Conservation (phyloP, 1,140 invertebrate species). For the Oedothorax gibbosus region DNA sequence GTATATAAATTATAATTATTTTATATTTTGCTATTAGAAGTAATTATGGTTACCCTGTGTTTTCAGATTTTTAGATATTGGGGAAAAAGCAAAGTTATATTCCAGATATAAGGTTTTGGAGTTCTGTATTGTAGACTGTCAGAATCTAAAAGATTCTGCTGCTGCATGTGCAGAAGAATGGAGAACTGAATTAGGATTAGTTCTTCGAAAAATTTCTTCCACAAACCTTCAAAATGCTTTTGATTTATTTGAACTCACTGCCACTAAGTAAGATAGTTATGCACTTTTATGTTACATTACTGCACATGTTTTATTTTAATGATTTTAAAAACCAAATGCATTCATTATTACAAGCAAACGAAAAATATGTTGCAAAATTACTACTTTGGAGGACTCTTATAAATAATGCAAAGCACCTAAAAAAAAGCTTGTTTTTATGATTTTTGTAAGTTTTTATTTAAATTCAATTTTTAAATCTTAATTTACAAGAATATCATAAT, state of each 20-base stretch:
- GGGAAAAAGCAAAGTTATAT: neutral
- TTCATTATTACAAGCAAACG: too few species aligned
- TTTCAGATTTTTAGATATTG: conserved; percentile 35
- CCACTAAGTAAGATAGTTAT: neutral
- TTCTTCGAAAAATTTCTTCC: conserved; percentile 21
- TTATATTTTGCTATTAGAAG: neutral
- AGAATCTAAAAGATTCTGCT: conserved; percentile 26
- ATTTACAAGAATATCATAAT: too few species aligned
- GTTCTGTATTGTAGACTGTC: conserved; percentile 33
- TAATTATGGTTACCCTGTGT: neutral
- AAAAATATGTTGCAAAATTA: too few species aligned
- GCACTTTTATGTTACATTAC: neutral
- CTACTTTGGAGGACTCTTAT: too few species aligned
- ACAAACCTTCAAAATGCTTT: conserved; percentile 28
- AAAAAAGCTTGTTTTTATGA: too few species aligned
- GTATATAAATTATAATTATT: neutral
- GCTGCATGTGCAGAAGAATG: conserved; percentile 10
- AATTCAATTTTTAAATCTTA: too few species aligned
- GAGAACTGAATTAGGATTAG: conserved; percentile 15
- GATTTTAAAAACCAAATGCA: too few species aligned
- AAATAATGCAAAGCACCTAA: too few species aligned
- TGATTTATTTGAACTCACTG: conserved; percentile 33
- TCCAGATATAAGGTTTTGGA: conserved; percentile 20
- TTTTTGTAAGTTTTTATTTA: too few species aligned
- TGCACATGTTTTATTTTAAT: too few species aligned